Evolutionary conservation across 2,888 invertebrate genomes (phyloP), one percentile per base, ranked within the genome.

Genomic region (Flexamia atlantica): DNA sequence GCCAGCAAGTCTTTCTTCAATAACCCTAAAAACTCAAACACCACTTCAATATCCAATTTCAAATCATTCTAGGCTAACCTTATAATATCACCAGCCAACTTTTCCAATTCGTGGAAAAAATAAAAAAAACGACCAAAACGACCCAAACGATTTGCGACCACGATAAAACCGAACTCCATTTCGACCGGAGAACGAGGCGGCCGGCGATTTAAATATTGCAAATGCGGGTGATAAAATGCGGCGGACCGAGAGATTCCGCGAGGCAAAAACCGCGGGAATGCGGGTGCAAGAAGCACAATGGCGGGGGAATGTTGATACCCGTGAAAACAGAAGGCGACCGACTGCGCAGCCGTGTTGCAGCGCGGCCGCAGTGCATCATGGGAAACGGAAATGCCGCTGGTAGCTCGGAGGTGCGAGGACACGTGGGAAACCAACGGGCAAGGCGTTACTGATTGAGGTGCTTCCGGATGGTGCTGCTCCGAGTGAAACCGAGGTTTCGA

Each of bases 261-360:
- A 20, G 46, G 46, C 50, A 76, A 76, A 76, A 76, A 50, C 46
- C 50, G 14, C 28, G 36, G n/a, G 72, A 72, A 72, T 36, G 72
- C 76, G 76, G 76, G 76, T 46, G 76, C 50, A 46, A 76, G 46
- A 25, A 46, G 76, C 25, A 46, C 76, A 46, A 76, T 76, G 76
- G 76, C 76, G 76, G 50, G 25, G 76, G 76, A 76, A 76, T 76
- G 76, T 76, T 46, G 76, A 76, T 76, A 46, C 28, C 76, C 76
- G 76, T 76, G 76, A 76, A 76, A 76, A 76, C 76, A 25, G 36
- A 14, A 20, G 70, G 70, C 70, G 70, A 10, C 25, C 5, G 64
- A 50, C 4, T n/a, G 12, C 42, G 72, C 40, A 23, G 1, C 17
- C 12, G n/a, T 12, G 25, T n/a, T n/a, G 28, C 46, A 9, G 28